Base-by-base conservation (phyloP, 2,888 invertebrate species). In the Pharmacophagus antenor region DNA sequence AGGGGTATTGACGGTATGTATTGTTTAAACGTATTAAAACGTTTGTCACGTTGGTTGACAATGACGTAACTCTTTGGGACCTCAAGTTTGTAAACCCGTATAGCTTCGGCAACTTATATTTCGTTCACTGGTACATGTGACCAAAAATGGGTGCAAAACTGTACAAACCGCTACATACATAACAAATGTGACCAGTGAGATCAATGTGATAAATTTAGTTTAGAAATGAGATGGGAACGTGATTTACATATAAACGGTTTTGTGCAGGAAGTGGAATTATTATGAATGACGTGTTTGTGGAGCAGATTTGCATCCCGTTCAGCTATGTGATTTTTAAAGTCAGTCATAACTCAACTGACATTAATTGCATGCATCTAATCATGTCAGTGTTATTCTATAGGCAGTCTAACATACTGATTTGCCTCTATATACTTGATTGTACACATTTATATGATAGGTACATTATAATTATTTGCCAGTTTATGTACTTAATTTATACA, bases 71-170 rank as follows among this genome's bases (percentile, higher is more conserved):
- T 73, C 20, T 62, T 55, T 15, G 54, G 61, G 46, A 31, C 59
- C 6, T 62, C 62, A 6, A 67, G 21, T 68, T 70, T 15, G 65
- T 91, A 91, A 15, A 75, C 64, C 57, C 77, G 78, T 46, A 91
- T 65, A n/a, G 89, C 90, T 0, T 65, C 65, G 1, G 79, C 76
- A 20, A 91, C 75, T 66, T 91, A 89, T 84, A 66, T 91, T 91
- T 1, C 88, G 88, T 41, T 88, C 85, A 4, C 85, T 81, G 1
- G 82, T 67, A 62, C 80, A 77, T 41, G 67, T 64, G 2, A 76
- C 73, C 27, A 82, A 62, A 21, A 67, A 80, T n/a, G 85, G 58
- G 7, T 81, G 52, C 2, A 74, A 55, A 6, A 81, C 62, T 2
- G 83, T 62, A 46, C 78, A 20, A 47, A 77, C 57, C 17, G 69